These are phyloP conservation scores for Actenoides hombroni DNA, from an alignment of 2,113 vertebrate species.

Conservation along the genomic window DNA sequence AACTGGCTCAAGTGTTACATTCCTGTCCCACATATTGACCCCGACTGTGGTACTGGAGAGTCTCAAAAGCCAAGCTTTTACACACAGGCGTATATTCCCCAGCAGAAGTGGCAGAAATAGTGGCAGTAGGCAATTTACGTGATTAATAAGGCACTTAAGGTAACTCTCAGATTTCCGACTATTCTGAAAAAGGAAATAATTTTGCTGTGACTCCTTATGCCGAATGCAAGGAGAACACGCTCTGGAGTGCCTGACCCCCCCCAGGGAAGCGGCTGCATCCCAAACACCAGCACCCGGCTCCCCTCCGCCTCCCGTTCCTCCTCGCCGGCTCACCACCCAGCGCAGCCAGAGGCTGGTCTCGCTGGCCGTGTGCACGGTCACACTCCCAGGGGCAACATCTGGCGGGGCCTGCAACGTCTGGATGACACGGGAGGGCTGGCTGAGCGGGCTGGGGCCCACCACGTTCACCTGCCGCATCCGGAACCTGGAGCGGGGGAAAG, in stretches of 20 bases:
- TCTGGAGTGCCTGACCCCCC: not conserved
- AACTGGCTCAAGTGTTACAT: not conserved
- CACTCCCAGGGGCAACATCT: constrained; percentile 82
- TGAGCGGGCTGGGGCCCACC: constrained; percentile 84
- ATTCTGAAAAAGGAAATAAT: not conserved
- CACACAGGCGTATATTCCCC: not conserved
- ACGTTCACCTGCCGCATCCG: constrained; percentile 90
- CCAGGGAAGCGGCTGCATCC: not conserved
- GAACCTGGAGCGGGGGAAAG: constrained; percentile 76
- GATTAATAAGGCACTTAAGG: constrained; percentile 12
- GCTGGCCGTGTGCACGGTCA: constrained; percentile 85
- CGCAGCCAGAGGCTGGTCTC: constrained; percentile 89
- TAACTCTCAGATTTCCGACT: not conserved
- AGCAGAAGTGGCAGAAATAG: not conserved
- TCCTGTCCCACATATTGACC: not conserved
- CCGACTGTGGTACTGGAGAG: not conserved
- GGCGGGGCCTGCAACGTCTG: constrained; percentile 92
- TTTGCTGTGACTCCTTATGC: not conserved
- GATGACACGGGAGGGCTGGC: constrained; percentile 87
- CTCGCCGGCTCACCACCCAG: constrained; percentile 84
- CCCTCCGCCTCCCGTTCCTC: accelerated
- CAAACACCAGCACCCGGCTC: not conserved
- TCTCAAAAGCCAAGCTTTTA: not conserved
- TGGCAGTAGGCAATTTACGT: not conserved
- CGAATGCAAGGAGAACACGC: accelerated